Evolutionary conservation across 2,888 invertebrate genomes (phyloP).

Genomic region (Leptura quadrifasciata): DNA sequence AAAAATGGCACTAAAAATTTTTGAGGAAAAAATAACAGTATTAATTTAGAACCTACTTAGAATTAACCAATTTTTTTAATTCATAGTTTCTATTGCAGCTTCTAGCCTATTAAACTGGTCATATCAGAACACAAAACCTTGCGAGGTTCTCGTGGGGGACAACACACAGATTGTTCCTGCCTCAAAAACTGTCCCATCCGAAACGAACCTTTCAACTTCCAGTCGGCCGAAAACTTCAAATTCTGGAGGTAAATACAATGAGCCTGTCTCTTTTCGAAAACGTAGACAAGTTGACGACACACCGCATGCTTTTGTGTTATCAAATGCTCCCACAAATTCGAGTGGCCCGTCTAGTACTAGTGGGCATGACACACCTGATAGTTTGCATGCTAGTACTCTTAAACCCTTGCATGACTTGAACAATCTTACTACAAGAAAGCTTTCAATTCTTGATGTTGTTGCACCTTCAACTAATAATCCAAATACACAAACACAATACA

Average conservation of each 20-base stretch:
- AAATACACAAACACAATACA: conserved; percentile 33
- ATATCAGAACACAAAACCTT: conserved; percentile 88
- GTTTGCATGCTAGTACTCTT: conserved; percentile 66
- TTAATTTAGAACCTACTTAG: no score
- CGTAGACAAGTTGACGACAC: conserved; percentile 79
- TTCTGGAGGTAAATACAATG: conserved; percentile 75
- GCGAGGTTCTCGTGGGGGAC: conserved; percentile 89
- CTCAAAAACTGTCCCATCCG: conserved; percentile 81
- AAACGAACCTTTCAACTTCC: conserved; percentile 83
- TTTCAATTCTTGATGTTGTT: conserved; percentile 58
- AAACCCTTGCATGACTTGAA: conserved; percentile 69
- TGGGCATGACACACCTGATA: conserved; percentile 65
- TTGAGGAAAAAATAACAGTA: no score
- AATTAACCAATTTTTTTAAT: background rate
- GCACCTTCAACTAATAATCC: conserved; percentile 60
- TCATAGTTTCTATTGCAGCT: conserved; percentile 75
- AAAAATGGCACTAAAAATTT: no score
- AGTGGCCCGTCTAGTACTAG: conserved; percentile 62
- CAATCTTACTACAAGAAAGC: conserved; percentile 60
- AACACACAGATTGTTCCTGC: conserved; percentile 82
- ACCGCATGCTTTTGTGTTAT: conserved; percentile 71
- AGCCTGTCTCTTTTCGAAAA: conserved; percentile 77
- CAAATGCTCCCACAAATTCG: conserved; percentile 58
- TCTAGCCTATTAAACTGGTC: conserved; percentile 91
- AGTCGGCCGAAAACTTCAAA: conserved; percentile 79